Base-by-base conservation (phyloP, 2,113 vertebrate species). In the Colistium nudipinnis region DNA sequence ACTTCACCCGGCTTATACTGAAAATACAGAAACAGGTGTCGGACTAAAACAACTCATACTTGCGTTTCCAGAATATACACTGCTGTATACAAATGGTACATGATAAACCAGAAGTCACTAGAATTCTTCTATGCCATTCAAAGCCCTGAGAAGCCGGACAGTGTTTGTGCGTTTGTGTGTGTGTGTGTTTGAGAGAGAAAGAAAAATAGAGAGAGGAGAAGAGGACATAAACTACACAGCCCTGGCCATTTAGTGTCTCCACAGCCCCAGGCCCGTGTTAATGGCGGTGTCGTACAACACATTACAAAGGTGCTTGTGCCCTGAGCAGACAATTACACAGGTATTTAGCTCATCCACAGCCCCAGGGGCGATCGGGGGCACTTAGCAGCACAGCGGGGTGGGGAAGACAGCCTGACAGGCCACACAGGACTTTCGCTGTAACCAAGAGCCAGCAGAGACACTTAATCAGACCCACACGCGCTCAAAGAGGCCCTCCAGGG, bases 281-380 rank as follows among this genome's bases (percentile, higher is more conserved):
- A 95, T 94, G 94, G 93, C 91, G 91, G 94, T 94, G 96, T 95
- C 92, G 90, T 95, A 95, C 95, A 95, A 93, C 93, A 94, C 92
- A 90, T 89, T 93, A 95, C 88, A 74, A 87, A 83, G 88, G 85
- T 53, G 81, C 86, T 89, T 85, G 87, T 81, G 92, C 90, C 75
- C 88, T 76, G 74, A 92, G 92, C 89, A 85, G 90, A 93, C 94
- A 95, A 98, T 97, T 95, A 98, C 74, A 80, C 86, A 49, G 84
- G 93, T 94, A 94, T 96, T 98, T 96, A 96, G 94, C 91, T 90
- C 93, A 93, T 95, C 94, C 92, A 94, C 92, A 61, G 89, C 90
- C 93, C 93, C 90, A 86, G 22, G 72, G 81, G 90, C 75, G 88
- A 91, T 90, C 81, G 70, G 67, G 19, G 90, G 62, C 70, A 81